Percentiles rank a stretch among this genome's conserved stretches.
Evolutionary conservation across 2,113 vertebrate genomes (phyloP).

Genomic region (Scalopus aquaticus): DNA sequence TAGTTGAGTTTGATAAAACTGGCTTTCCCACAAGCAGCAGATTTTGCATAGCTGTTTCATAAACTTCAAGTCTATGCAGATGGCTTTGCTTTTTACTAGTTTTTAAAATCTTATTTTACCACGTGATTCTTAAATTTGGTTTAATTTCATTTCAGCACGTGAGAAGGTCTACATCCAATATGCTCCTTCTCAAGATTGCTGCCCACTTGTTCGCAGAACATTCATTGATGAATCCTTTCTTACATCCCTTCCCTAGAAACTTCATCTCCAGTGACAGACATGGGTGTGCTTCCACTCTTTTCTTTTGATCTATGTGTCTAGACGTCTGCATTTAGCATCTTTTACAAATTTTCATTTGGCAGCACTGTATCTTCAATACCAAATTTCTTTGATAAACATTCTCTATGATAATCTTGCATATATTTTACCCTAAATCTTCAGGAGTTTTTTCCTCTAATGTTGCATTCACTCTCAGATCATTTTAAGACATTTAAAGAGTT

Average conservation of each 20-base stretch:
- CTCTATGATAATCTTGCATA: background rate
- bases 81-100: background rate
- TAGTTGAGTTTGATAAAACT: too few relatives aligned
- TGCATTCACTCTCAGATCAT: background rate
- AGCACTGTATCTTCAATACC: background rate
- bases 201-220: background rate
- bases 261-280: background rate
- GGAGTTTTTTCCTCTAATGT: background rate
- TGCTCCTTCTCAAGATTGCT: too few relatives aligned
- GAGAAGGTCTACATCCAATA: background rate
- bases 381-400: rapidly evolving
- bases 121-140: background rate
- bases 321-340: background rate
- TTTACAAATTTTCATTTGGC: background rate
- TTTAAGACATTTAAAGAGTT: background rate
- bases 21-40: too few relatives aligned
- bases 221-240: background rate
- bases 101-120: background rate
- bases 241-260: background rate
- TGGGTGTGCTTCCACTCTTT: background rate
- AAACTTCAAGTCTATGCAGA: too few relatives aligned
- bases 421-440: background rate
- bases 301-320: background rate
- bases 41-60: too few relatives aligned
- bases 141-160: background rate